Evolutionary conservation across 2,888 invertebrate species (phyloP).

Genomic region (Hypolimnas misippus): DNA sequence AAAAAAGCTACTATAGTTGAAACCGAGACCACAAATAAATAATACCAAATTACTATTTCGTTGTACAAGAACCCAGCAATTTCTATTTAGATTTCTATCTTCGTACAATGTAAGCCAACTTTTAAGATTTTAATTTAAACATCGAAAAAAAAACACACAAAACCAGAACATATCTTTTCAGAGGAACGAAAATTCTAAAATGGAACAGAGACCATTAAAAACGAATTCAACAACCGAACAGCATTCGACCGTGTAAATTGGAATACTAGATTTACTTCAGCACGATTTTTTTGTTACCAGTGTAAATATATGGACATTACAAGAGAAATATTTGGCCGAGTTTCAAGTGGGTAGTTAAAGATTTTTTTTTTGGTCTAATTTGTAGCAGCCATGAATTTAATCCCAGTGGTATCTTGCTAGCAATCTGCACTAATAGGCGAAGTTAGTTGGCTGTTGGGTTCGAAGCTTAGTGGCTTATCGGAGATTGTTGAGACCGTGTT

Average conservation of each 20-base stretch:
- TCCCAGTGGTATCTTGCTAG: constrained; percentile 43
- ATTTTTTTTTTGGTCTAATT: constrained; percentile 45
- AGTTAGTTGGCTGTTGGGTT: constrained; percentile 42
- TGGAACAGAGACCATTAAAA: constrained; percentile 23
- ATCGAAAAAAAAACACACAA: not conserved
- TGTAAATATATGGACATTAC: constrained; percentile 38
- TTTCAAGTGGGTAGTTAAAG: constrained; percentile 43
- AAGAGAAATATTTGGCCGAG: constrained; percentile 42
- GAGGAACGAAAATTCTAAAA: not conserved
- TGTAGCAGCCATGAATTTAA: constrained; percentile 43
- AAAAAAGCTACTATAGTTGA: no score
- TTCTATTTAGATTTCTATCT: constrained; percentile 8
- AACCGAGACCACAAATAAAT: no score
- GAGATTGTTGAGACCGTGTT: constrained; percentile 30
- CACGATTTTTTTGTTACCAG: constrained; percentile 20
- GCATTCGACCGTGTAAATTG: constrained; percentile 30
- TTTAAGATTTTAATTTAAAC: not conserved
- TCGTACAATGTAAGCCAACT: constrained; percentile 2
- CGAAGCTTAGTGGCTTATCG: constrained; percentile 38
- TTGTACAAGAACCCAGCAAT: not conserved
- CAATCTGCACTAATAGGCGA: constrained; percentile 44
- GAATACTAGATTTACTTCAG: constrained; percentile 24
- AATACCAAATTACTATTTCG: constrained; percentile 2
- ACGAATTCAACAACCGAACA: constrained; percentile 19
- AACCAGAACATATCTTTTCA: constrained; percentile 2